These are phyloP conservation scores for Varroa destructor DNA, from an alignment of 1,140 invertebrate species.

Conservation along the genomic window DNA sequence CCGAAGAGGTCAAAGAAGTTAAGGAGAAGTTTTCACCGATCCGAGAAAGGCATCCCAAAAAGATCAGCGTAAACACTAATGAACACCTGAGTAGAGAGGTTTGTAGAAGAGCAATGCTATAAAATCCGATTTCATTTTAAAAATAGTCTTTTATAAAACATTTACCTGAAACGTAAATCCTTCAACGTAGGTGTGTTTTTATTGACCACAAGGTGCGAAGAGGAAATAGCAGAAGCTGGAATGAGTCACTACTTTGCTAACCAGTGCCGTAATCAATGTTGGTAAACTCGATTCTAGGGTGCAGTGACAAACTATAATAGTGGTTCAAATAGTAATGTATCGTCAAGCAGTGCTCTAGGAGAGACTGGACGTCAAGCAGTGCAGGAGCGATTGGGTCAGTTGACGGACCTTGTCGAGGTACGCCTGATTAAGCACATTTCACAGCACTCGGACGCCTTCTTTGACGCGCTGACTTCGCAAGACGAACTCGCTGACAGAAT, in stretches of 20 bases:
- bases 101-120: constrained; percentile 41
- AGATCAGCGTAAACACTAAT: too few species aligned
- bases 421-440: constrained; percentile 88
- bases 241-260: too few species aligned
- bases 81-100: not conserved
- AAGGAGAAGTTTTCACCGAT: not conserved
- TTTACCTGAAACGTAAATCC: too few species aligned
- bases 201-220: too few species aligned
- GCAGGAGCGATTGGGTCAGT: constrained; percentile 61
- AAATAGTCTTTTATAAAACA: too few species aligned
- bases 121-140: too few species aligned
- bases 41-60: not conserved
- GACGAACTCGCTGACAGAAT: constrained; percentile 80
- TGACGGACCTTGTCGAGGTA: constrained; percentile 86
- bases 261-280: too few species aligned
- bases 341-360: constrained; percentile 46
- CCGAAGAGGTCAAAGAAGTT: constrained; percentile 23
- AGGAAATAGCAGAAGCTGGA: too few species aligned
- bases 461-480: constrained; percentile 90
- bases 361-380: constrained; percentile 42
- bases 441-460: constrained; percentile 88
- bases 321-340: too few species aligned
- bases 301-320: too few species aligned
- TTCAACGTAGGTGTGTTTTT: too few species aligned
- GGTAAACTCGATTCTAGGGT: too few species aligned